phyloP scores from a whole-genome alignment of 2,888 invertebrate genomes.

The Sipha maydis region DNA sequence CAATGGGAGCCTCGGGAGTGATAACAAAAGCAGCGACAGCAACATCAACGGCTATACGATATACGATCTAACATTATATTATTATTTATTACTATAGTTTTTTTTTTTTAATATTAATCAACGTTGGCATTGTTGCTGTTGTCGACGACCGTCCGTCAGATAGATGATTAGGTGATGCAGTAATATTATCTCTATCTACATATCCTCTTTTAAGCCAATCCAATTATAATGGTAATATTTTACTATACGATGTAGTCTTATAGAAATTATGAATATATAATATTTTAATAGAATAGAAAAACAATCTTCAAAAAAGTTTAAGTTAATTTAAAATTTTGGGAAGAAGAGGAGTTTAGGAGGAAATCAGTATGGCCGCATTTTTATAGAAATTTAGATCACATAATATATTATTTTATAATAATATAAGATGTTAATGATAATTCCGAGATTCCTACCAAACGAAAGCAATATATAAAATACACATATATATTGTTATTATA shows the following conservation, averaged over 20 bases:
- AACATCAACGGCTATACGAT: constrained; percentile 30
- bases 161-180: neutral
- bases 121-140: constrained; percentile 45
- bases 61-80: constrained; percentile 30
- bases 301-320: neutral
- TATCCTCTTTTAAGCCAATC: neutral
- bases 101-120: constrained; percentile 49
- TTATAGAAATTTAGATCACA: too few relatives aligned
- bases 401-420: too few relatives aligned
- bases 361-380: too few relatives aligned
- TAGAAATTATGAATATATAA: neutral
- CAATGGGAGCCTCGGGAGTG: constrained; percentile 45
- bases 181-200: neutral
- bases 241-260: neutral
- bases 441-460: too few relatives aligned
- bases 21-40: constrained; percentile 55
- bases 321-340: neutral
- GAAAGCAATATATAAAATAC: too few relatives aligned
- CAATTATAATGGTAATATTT: neutral
- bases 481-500: neutral
- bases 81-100: constrained; percentile 24
- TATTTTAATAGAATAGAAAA: neutral
- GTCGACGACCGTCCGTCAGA: constrained; percentile 2
- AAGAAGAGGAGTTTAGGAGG: too few relatives aligned
- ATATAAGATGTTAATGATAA: too few relatives aligned